Evolutionary conservation across 1,140 invertebrate genomes (phyloP).

Genomic region (Kradibia gibbosae): DNA sequence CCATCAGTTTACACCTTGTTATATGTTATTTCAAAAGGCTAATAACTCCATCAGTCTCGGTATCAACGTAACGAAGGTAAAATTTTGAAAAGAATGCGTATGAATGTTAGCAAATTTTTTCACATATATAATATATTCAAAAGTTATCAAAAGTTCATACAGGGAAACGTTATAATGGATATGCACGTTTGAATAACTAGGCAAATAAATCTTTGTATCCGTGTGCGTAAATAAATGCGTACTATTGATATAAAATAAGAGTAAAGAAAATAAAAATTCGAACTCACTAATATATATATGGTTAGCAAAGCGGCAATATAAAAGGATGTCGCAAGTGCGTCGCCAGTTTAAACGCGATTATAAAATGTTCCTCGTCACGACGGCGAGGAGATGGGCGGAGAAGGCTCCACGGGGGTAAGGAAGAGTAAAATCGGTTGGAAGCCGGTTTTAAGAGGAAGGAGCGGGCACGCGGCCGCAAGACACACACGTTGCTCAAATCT

Average conservation of each 20-base stretch:
- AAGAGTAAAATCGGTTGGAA: constrained; percentile 38
- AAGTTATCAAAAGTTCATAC: not conserved
- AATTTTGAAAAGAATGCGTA: not conserved
- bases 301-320: not conserved
- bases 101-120: not conserved
- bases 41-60: not conserved
- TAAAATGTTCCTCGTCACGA: constrained; percentile 22
- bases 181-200: not conserved
- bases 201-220: no score
- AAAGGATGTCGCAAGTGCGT: not conserved
- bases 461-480: constrained; percentile 17
- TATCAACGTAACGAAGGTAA: not conserved
- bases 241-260: not conserved
- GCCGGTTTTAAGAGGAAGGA: constrained; percentile 46
- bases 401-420: not conserved
- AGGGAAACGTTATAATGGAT: not conserved
- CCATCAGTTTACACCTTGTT: not conserved
- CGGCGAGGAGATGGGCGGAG: not conserved
- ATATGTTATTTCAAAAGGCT: not conserved
- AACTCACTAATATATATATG: not conserved
- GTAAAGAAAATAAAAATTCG: not conserved
- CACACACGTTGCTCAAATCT: constrained; percentile 41
- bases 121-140: not conserved
- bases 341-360: constrained; percentile 36
- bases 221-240: no score